phyloP scores from a whole-genome alignment of 1,140 invertebrate genomes.

The Gerris buenoi region DNA sequence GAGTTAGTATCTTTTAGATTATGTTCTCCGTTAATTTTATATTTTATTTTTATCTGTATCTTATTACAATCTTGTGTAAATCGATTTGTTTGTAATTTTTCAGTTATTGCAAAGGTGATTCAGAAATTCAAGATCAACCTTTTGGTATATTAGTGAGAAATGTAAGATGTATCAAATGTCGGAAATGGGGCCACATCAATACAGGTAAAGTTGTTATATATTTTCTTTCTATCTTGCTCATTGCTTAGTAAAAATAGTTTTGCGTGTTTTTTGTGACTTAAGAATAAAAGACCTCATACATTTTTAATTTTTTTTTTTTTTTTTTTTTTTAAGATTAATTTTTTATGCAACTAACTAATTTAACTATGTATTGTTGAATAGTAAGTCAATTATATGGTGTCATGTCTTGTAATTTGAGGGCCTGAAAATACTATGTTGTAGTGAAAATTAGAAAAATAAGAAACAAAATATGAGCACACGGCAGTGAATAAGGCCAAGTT shows the following conservation, averaged over 20 bases:
- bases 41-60: conserved; percentile 8
- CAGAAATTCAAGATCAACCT: conserved; percentile 92
- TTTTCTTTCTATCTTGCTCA: not conserved
- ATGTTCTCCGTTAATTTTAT: not conserved
- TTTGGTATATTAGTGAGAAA: conserved; percentile 97
- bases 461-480: no score
- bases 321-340: no score
- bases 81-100: conserved; percentile 14
- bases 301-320: not conserved
- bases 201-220: conserved; percentile 49
- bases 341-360: no score
- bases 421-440: no score
- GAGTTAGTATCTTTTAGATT: conserved; percentile 35
- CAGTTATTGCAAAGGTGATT: conserved; percentile 87
- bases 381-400: no score
- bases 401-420: no score
- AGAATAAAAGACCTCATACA: not conserved
- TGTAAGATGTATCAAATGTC: conserved; percentile 95
- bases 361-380: not conserved
- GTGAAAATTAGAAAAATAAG: no score
- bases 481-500: no score
- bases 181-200: conserved; percentile 99
- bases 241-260: not conserved
- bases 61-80: not conserved
- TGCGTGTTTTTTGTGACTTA: not conserved